A percentile compares a stretch with the other conserved stretches of the same genome.
phyloP scores from a whole-genome alignment of 2,888 invertebrate species.

The Anaspis maculata region DNA sequence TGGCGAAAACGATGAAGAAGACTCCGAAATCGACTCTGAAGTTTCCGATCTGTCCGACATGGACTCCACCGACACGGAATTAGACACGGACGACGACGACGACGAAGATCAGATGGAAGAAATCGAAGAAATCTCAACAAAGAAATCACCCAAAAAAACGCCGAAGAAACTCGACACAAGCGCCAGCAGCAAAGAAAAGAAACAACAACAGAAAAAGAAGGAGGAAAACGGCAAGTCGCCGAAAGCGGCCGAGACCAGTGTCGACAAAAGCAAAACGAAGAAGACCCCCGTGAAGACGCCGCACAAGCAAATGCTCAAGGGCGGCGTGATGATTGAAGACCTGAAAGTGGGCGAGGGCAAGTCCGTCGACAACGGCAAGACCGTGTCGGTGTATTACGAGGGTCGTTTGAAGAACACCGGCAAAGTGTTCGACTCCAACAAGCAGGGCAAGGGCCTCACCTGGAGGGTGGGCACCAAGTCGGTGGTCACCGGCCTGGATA shows the following conservation, averaged over 20 bases:
- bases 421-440: constrained; percentile 75
- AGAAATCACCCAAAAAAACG: neutral
- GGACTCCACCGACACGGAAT: too few relatives aligned
- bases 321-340: constrained; percentile 79
- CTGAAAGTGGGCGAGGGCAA: constrained; percentile 67
- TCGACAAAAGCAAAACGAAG: constrained; percentile 27
- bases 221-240: constrained; percentile 41
- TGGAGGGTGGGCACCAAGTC: constrained; percentile 77
- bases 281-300: constrained; percentile 34
- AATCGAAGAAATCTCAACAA: too few relatives aligned
- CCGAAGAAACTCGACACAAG: neutral
- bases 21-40: neutral
- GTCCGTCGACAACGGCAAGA: constrained; percentile 70
- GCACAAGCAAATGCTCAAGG: constrained; percentile 53
- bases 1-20: constrained; percentile 42
- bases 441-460: constrained; percentile 73
- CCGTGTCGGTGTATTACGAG: constrained; percentile 72
- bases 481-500: constrained; percentile 87
- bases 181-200: constrained; percentile 1
- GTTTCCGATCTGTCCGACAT: neutral
- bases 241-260: constrained; percentile 33
- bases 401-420: constrained; percentile 76
- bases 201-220: constrained; percentile 37
- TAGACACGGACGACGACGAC: constrained; percentile 24
- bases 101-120: too few relatives aligned